Base-by-base conservation (phyloP, 2,888 invertebrate genomes). In the Apamea sordens region DNA sequence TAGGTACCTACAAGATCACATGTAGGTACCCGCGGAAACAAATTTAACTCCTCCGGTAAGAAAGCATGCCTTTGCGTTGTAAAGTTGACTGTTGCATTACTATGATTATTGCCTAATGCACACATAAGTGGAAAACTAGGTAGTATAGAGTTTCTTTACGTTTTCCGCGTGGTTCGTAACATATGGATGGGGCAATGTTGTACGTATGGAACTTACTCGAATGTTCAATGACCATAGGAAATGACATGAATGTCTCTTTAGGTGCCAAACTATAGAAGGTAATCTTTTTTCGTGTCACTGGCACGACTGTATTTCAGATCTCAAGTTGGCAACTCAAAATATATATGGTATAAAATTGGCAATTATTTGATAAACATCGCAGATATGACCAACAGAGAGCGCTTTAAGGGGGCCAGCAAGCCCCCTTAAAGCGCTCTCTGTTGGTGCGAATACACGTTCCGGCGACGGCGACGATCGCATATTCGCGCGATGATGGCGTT, bases 41-140 rank as follows among this genome's bases (percentile, higher is more conserved):
- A 18, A 81, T 53, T 61, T 18, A 24, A 44, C 67, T 80, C 21
- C 59, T n/a, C 50, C 32, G 21, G 67, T 11, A 79, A 70, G 76
- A 80, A 83, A 84, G 56, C 81, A 80, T 56, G 32, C 59, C 74
- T 71, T 41, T 71, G 50, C 76, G 80, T 76, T 80, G 68, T 84
- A 32, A 77, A 80, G 76, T 61, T 81, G 76, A 73, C 83, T 63
- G 64, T 78, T 82, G 71, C 82, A 84, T 84, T 85, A 78, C 84
- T 84, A 85, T 82, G 77, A 84, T 82, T 84, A 85, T 84, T 84
- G 83, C 86, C 82, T 78, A 82, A 84, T 74, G 56, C 70, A 68
- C 73, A 72, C 82, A 69, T 85, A 82, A 36, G 67, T 85, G 82
- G 82, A 73, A 82, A 85, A 86, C 86, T 77, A 73, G 77, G 47